A percentile compares a stretch with the other conserved stretches of the same genome.
phyloP scores from a whole-genome alignment of 2,888 invertebrate genomes.

The Campoplex nolae region DNA sequence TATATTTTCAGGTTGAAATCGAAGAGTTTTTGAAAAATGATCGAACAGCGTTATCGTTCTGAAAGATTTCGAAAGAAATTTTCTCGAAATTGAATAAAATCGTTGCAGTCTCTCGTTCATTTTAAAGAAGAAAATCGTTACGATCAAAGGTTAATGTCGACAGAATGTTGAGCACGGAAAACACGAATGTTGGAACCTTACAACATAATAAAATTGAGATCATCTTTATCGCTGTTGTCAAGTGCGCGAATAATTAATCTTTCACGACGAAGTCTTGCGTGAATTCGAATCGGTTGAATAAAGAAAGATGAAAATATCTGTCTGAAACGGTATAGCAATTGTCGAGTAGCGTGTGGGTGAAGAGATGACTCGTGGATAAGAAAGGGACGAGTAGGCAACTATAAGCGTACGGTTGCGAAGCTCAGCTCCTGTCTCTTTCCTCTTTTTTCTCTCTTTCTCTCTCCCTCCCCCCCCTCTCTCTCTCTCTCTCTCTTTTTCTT shows the following conservation, averaged over 20 bases:
- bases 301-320: slow-evolving; percentile 14
- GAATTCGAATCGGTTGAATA: slow-evolving; percentile 34
- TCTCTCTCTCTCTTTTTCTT: slow-evolving; percentile 6
- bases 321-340: slow-evolving; percentile 58
- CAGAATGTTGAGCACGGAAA: slow-evolving; percentile 7
- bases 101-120: background rate
- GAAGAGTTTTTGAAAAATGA: no score
- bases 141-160: background rate
- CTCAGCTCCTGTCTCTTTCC: slow-evolving; percentile 55
- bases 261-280: background rate
- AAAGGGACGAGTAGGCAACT: slow-evolving; percentile 69
- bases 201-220: slow-evolving; percentile 23
- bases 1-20: no score
- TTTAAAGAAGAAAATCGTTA: background rate
- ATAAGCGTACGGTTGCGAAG: slow-evolving; percentile 67
- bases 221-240: slow-evolving; percentile 34
- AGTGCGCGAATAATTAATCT: slow-evolving; percentile 29
- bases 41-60: no score
- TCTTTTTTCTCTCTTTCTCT: slow-evolving; percentile 32
- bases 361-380: slow-evolving; percentile 71
- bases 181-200: slow-evolving; percentile 8
- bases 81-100: background rate
- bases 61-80: background rate
- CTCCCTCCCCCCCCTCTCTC: slow-evolving; percentile 46
- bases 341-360: slow-evolving; percentile 63